These are phyloP conservation scores for Muntiacus muntjak DNA, from an alignment of 2,113 vertebrate species.

Conservation along the genomic window DNA sequence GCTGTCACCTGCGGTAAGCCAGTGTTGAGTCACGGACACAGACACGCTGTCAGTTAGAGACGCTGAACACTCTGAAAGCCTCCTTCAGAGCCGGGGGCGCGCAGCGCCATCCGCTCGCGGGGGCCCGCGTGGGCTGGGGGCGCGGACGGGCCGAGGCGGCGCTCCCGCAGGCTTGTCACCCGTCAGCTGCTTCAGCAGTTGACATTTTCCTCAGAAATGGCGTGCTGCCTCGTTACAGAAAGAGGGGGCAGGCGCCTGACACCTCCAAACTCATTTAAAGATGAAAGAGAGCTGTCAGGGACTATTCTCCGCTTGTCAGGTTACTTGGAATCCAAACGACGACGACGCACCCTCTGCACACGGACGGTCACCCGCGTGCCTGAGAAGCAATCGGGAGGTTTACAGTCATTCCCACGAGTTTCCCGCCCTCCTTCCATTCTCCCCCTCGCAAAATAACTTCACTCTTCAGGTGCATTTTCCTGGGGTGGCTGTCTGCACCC, in stretches of 20 bases:
- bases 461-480: background rate
- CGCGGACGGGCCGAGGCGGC: background rate
- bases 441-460: background rate
- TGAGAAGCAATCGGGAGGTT: background rate
- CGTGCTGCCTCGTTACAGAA: background rate
- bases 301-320: background rate
- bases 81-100: background rate
- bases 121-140: background rate
- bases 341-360: background rate
- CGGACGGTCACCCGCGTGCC: fast-evolving
- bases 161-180: background rate
- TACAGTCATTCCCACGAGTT: background rate
- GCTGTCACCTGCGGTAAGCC: background rate
- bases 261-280: background rate
- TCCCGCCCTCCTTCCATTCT: background rate
- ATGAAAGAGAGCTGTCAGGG: conserved; percentile 37
- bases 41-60: background rate
- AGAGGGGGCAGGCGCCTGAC: background rate
- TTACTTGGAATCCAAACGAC: background rate
- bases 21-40: fast-evolving
- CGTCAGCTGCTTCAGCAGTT: background rate
- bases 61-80: background rate
- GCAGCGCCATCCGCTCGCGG: fast-evolving
- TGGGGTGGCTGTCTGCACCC: background rate
- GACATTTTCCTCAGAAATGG: background rate